Base-by-base conservation (phyloP, 2,888 invertebrate genomes). In the Smittia aterrima region DNA sequence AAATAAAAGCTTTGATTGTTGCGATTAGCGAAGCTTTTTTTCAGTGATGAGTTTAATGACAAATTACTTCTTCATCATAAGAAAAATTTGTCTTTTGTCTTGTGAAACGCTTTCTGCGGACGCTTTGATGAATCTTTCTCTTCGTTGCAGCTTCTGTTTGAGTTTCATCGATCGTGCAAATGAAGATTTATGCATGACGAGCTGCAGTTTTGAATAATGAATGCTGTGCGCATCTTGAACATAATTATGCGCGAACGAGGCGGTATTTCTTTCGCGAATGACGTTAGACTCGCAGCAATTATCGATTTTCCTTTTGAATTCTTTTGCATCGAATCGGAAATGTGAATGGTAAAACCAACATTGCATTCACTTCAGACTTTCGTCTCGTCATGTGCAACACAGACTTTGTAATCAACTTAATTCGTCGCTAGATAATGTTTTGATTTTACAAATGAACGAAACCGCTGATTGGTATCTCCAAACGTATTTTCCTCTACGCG, bases 251-350 rank as follows among this genome's bases (percentile, higher is more conserved):
- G 47, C 16, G 11, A 47, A 11, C 47, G n/a, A n/a, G 9, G 32
- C 32, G 32, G 32, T 9, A 32, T 3, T 32, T 32, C 9, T 32
- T 32, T 9, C 9, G 32, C 32, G 32, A 32, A 9, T 9, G 3
- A 32, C 9, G 32, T 32, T 32, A 32, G 32, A 32, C 9, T 47
- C 47, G 22, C 1, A 11, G 22, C 58, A 58, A 58, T 58, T 58
- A 58, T 58, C 22, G 58, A 58, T 58, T 58, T 58, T 58, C 47
- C 22, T 58, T 58, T 58, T 22, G 58, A 22, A 22, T 58, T 58
- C 7, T 1, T 22, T 58, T 58, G 20, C 22, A 18, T 58, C 7
- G 9, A 7, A 6, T 2, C 13, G 18, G n/a, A 58, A 22, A 58
- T 58, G 22, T 3, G 47, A 47, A 47, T 32, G 32, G 4, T 9